A percentile compares a stretch with the other conserved stretches of the same genome.
Evolutionary conservation across 2,888 invertebrate genomes (phyloP).

Genomic region (Zygaena filipendulae): DNA sequence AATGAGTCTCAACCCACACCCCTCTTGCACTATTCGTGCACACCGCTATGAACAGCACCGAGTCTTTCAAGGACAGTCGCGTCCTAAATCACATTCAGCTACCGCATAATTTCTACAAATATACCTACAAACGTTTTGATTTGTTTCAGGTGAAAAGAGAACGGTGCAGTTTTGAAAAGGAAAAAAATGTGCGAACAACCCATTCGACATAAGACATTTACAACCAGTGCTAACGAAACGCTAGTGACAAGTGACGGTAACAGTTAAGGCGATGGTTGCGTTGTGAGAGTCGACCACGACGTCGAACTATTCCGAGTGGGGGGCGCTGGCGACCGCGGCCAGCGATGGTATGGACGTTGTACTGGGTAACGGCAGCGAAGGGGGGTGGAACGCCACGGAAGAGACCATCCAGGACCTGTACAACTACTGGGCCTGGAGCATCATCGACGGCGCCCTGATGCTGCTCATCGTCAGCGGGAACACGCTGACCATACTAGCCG

Average conservation of each 20-base stretch:
- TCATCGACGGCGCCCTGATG: conserved; percentile 73
- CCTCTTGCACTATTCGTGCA: too few relatives aligned
- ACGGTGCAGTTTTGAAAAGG: conserved; percentile 18
- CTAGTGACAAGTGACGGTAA: conserved; percentile 35
- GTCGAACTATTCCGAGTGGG: conserved; percentile 51
- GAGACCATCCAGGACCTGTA: conserved; percentile 36
- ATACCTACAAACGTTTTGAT: conserved; percentile 16
- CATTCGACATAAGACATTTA: too few relatives aligned
- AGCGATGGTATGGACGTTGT: conserved; percentile 65
- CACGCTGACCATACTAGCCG: conserved; percentile 78
- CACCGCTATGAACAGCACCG: too few relatives aligned
- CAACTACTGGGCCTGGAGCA: conserved; percentile 72
- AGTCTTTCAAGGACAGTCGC: too few relatives aligned
- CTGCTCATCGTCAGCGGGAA: conserved; percentile 78
- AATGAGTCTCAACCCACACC: too few relatives aligned
- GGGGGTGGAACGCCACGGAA: conserved; percentile 42
- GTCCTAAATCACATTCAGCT: too few relatives aligned
- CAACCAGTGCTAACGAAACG: conserved; percentile 26
- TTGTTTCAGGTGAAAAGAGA: conserved; percentile 29
- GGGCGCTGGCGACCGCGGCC: conserved; percentile 56
- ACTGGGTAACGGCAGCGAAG: conserved; percentile 46
- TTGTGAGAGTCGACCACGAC: conserved; percentile 47
- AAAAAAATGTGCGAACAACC: conserved; percentile 35
- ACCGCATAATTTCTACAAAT: too few relatives aligned
- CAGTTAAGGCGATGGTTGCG: conserved; percentile 43